phyloP scores from a whole-genome alignment of 2,113 vertebrate species.

The Holacanthus passer region DNA sequence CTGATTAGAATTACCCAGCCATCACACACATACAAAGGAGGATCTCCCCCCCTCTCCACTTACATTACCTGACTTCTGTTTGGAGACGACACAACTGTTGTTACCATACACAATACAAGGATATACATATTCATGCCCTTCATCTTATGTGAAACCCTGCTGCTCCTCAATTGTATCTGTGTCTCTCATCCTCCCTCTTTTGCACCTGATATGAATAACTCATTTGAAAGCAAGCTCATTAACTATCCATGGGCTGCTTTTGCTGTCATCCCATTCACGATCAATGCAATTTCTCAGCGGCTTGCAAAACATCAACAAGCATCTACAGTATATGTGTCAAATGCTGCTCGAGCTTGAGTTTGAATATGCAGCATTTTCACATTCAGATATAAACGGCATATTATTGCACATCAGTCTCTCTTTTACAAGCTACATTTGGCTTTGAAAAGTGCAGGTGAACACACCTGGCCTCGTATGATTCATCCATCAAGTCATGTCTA shows the following conservation, averaged over 20 bases:
- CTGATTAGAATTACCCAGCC: conserved; percentile 75
- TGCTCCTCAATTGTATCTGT: conserved; percentile 25
- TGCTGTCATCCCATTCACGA: conserved; percentile 7
- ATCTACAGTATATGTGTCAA: neutral
- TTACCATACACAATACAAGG: conserved; percentile 21
- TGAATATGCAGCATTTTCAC: neutral
- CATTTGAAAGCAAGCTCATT: conserved; percentile 47
- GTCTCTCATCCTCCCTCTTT: conserved; percentile 22
- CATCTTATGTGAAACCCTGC: conserved; percentile 21
- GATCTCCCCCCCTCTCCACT: conserved; percentile 49
- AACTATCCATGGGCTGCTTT: conserved; percentile 28
- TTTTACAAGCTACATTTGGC: conserved; percentile 8
- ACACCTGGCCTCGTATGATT: conserved; percentile 9
- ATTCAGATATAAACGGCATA: neutral
- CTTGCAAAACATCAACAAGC: conserved; percentile 32
- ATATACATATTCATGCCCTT: conserved; percentile 45
- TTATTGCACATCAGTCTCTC: neutral
- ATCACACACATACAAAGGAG: conserved; percentile 64
- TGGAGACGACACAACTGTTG: conserved; percentile 6
- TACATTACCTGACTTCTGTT: conserved; percentile 28
- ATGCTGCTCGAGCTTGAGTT: neutral
- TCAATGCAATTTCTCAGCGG: neutral
- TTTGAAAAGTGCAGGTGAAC: conserved; percentile 32
- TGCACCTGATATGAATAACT: conserved; percentile 48
- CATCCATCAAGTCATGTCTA: conserved; percentile 33